Percentiles rank a stretch among this genome's conserved stretches.
Evolutionary conservation across 2,113 vertebrate species (phyloP).

Genomic region (Pteruthius melanotis): DNA sequence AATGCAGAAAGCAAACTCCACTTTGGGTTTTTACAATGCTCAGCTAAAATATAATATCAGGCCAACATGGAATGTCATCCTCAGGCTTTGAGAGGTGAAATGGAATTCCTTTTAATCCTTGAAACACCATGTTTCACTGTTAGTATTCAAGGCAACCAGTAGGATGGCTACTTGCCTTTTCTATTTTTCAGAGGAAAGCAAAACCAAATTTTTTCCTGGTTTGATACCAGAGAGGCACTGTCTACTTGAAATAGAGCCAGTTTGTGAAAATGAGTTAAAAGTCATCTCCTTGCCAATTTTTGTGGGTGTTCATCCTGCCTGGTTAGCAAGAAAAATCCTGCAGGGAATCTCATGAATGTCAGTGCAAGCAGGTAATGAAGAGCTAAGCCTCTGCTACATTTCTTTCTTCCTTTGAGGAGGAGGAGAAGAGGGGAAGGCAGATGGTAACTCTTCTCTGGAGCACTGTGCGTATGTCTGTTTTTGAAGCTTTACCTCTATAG

Average conservation of each 20-base stretch:
- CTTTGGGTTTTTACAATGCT: neutral
- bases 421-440: conserved; percentile 54
- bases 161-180: conserved; percentile 37
- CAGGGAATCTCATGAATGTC: conserved; percentile 58
- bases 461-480: conserved; percentile 17
- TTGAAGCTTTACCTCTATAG: conserved; percentile 39
- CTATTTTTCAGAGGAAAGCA: conserved; percentile 4
- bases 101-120: neutral
- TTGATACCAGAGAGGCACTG: conserved; percentile 38
- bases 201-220: conserved; percentile 3
- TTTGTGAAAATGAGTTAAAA: conserved; percentile 57
- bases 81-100: neutral
- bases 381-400: conserved; percentile 36
- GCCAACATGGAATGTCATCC: neutral
- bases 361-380: conserved; percentile 56
- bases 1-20: conserved; percentile 1
- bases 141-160: neutral
- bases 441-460: conserved; percentile 26
- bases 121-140: neutral
- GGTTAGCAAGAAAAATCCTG: conserved; percentile 58
- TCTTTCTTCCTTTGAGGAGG: conserved; percentile 58
- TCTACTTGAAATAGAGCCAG: conserved; percentile 50
- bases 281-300: conserved; percentile 60
- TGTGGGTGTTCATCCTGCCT: conserved; percentile 64
- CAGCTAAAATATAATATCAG: neutral